A percentile compares a stretch with the other conserved stretches of the same genome.
phyloP scores from a whole-genome alignment of 2,888 invertebrate genomes.

The Nemurella pictetii region DNA sequence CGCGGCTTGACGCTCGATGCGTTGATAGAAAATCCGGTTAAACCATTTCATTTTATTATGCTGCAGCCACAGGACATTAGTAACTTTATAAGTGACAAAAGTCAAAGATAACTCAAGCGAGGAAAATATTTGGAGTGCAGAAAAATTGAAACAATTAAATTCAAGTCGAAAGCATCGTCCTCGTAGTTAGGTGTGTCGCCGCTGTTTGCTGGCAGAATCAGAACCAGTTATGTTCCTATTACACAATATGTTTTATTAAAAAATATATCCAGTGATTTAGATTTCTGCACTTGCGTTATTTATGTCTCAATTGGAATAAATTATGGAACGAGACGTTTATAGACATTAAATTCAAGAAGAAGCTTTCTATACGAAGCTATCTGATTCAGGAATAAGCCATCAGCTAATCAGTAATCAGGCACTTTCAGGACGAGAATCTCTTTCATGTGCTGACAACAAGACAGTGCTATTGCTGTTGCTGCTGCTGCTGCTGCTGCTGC shows the following conservation, averaged over 20 bases:
- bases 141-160: neutral
- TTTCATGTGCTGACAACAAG: neutral
- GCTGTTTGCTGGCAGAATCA: neutral
- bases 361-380: neutral
- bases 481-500: neutral
- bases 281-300: conserved; percentile 11
- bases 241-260: conserved; percentile 9
- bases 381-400: conserved; percentile 5
- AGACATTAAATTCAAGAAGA: neutral
- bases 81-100: neutral
- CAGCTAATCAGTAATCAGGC: conserved; percentile 18
- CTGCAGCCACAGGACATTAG: neutral
- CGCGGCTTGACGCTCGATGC: neutral
- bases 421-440: conserved; percentile 12
- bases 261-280: conserved; percentile 6
- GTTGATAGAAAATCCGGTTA: neutral
- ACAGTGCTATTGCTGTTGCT: neutral
- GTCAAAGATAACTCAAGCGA: neutral
- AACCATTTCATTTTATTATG: neutral
- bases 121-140: neutral
- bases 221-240: neutral
- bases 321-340: neutral
- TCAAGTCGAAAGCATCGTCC: neutral
- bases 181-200: neutral
- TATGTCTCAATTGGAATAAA: conserved; percentile 12